Base-by-base conservation (phyloP, 2,797 vertebrate species). In the Urosaurus nigricauda region DNA sequence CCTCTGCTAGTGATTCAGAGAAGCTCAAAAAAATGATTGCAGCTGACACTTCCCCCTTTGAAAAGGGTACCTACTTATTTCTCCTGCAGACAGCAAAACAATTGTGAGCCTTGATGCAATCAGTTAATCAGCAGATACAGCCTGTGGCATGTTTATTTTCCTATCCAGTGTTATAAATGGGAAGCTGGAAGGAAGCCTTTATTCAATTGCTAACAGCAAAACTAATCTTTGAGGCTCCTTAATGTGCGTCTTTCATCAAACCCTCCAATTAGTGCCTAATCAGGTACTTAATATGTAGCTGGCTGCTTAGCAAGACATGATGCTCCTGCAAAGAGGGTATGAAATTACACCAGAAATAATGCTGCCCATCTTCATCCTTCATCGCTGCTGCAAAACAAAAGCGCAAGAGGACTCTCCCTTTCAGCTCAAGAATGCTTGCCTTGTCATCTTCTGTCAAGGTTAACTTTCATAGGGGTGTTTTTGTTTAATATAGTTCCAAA, bases 261-360 rank as follows among this genome's bases (percentile, higher is more conserved):
- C 56, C 35, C 77, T 75, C 58, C 70, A 85, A 85, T 90, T 90
- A 88, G 82, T 19, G 32, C 60, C 43, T 85, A 85, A 85, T 85
- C 82, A 81, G 58, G 82, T 85, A 68, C 75, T 87, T 81, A 88
- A 85, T 85, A 88, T 51, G 83, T 63, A 80, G 32, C 13, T 58
- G 37, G 82, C 77, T 85, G 82, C 68, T 85, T 29, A 17, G 82
- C 13, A 51, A 74, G 43, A 79, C 29, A 29, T 17, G 12, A 53
- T 21, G 56, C 53, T 77, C 56, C 83, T 58, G 12, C 77, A 68
- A 58, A 5, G 43, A 47, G 82, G 40, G 56, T 56, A 68, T 75
- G 78, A 79, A 85, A 85, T 81, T 43, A 47, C 60, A 85, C 19
- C 29, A 68, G 86, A 77, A 85, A 81, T 82, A 53, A 75, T 21